Evolutionary conservation across 1,140 invertebrate species (phyloP).

Genomic region (Cardiocondyla obscurior): DNA sequence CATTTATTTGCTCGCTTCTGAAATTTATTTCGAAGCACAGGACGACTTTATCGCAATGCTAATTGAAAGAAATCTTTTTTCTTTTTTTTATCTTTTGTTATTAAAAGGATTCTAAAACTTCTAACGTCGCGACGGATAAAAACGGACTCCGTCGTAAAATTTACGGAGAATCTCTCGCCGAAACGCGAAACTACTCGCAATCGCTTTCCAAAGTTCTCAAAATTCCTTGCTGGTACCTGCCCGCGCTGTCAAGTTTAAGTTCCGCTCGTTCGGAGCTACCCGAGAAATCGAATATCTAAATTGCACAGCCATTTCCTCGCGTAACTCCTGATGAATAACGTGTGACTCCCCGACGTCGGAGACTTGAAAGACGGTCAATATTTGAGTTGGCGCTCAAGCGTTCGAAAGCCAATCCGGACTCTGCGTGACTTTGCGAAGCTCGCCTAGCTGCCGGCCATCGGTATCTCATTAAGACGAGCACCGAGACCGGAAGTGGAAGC

Average conservation of each 20-base stretch:
- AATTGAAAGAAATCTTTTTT: too few species aligned
- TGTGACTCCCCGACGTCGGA: neutral
- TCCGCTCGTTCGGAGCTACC: neutral
- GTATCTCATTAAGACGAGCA: slow-evolving; percentile 30
- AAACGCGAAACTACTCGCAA: neutral
- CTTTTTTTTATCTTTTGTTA: neutral
- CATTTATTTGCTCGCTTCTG: too few species aligned
- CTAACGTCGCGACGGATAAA: neutral
- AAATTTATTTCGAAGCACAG: neutral
- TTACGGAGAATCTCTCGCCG: neutral
- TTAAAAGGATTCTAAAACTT: neutral
- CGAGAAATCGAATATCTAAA: slow-evolving; percentile 11
- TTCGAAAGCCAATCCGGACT: neutral
- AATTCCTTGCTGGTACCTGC: neutral
- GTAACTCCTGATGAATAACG: neutral
- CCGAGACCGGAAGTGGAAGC: neutral
- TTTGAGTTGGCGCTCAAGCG: slow-evolving; percentile 48
- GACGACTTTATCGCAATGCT: neutral
- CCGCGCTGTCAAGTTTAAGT: neutral
- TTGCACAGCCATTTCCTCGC: neutral
- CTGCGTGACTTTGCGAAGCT: neutral
- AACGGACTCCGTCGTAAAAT: neutral
- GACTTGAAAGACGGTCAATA: slow-evolving; percentile 37
- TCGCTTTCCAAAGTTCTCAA: neutral
- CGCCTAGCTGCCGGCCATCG: slow-evolving; percentile 8